Conservation (phyloP, 2,888 invertebrate genomes). For the Melanargia galathea region DNA sequence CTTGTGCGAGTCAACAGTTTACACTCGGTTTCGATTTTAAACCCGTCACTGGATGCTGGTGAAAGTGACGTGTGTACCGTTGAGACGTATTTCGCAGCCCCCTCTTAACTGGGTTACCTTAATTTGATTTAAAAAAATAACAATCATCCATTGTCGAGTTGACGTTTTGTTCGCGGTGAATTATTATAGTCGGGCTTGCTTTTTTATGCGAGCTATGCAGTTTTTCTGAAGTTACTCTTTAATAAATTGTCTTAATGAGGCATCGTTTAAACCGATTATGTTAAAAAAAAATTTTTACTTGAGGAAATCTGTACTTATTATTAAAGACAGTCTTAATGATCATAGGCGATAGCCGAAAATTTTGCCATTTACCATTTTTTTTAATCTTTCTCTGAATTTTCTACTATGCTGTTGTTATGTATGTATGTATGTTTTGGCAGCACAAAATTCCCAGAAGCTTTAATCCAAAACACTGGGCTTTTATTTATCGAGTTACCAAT, state of each 20-base stretch:
- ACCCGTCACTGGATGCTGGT: constrained; percentile 36
- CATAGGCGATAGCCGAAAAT: neutral
- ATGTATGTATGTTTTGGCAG: neutral
- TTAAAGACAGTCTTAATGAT: too few species aligned
- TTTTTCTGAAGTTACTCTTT: constrained; percentile 1
- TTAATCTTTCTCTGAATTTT: neutral
- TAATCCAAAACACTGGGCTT: neutral
- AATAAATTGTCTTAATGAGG: constrained; percentile 12
- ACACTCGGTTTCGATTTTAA: constrained; percentile 29
- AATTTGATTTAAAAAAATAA: constrained; percentile 36
- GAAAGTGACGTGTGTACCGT: constrained; percentile 43
- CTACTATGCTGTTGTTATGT: too few species aligned
- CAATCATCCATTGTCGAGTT: constrained; percentile 24
- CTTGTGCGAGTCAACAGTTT: constrained; percentile 18
- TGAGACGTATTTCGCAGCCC: constrained; percentile 29
- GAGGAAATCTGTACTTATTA: too few species aligned
- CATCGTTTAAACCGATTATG: neutral
- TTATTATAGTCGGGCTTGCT: neutral
- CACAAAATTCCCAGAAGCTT: neutral
- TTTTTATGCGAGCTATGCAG: neutral
- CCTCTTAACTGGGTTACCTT: constrained; percentile 46
- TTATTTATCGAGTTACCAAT: neutral
- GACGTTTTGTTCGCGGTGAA: constrained; percentile 24
- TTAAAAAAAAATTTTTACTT: neutral
- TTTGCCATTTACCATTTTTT: neutral